These are phyloP conservation scores for Nowickia ferox DNA, from an alignment of 2,888 invertebrate genomes.

Conservation along the genomic window DNA sequence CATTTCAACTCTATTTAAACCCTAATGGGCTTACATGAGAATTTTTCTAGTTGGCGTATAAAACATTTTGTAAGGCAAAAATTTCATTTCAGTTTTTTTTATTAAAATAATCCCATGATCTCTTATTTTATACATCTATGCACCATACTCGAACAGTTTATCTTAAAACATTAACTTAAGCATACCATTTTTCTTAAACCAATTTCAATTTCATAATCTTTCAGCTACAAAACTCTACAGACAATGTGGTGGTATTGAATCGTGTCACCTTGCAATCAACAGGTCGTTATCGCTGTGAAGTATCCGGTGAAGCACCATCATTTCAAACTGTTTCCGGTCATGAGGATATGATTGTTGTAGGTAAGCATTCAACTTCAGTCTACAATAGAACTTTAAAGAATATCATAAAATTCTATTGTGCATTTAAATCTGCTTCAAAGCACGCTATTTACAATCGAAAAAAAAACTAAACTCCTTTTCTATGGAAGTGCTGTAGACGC, in stretches of 20 bases:
- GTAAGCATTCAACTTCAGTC: slow-evolving; percentile 84
- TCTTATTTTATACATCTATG: not conserved
- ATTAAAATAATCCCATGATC: not conserved
- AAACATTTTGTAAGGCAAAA: too few relatives aligned
- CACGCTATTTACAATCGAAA: not conserved
- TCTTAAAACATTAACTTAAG: not conserved
- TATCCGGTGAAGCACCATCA: slow-evolving; percentile 90
- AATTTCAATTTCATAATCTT: slow-evolving; percentile 68
- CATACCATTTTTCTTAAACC: not conserved
- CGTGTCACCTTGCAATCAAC: slow-evolving; percentile 88
- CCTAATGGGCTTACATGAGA: too few relatives aligned
- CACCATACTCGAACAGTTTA: not conserved
- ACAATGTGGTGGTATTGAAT: slow-evolving; percentile 86
- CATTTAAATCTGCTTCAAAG: not conserved
- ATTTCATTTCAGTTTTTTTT: not conserved
- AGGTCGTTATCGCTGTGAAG: slow-evolving; percentile 90
- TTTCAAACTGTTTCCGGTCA: slow-evolving; percentile 90
- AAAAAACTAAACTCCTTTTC: not conserved
- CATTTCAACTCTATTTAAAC: too few relatives aligned
- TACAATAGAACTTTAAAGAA: slow-evolving; percentile 32
- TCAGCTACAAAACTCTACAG: slow-evolving; percentile 87
- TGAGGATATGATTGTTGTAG: slow-evolving; percentile 89
- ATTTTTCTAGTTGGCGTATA: too few relatives aligned
- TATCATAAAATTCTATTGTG: not conserved
- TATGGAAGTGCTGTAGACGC: not conserved